phyloP scores from a whole-genome alignment of 2,113 vertebrate genomes.

The Petaurus breviceps region DNA sequence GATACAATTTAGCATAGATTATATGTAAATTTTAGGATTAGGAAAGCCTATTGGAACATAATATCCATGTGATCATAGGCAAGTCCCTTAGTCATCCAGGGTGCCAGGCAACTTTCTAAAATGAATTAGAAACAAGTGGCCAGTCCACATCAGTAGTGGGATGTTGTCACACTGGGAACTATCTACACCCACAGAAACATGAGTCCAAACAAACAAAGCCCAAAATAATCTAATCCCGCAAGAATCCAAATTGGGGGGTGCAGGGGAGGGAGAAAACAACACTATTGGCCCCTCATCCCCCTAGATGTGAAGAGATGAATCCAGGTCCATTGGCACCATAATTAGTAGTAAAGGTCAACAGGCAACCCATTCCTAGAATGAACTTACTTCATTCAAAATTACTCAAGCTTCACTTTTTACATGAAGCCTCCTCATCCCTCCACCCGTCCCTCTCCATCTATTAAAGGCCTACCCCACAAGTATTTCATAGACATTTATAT shows the following conservation, averaged over 20 bases:
- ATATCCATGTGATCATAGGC: neutral
- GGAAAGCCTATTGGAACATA: neutral
- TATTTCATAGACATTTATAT: neutral
- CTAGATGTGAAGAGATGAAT: neutral
- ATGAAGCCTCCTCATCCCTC: neutral
- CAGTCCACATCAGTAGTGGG: neutral
- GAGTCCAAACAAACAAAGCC: neutral
- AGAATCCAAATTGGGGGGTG: neutral
- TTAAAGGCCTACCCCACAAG: neutral
- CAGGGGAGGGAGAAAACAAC: neutral
- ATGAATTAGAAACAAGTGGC: neutral
- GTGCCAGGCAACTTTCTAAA: neutral
- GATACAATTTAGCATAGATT: neutral
- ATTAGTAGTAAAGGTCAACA: neutral
- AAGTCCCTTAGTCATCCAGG: neutral
- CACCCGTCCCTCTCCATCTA: neutral
- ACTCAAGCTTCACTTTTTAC: neutral
- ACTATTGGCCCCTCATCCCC: neutral
- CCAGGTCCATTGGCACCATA: neutral
- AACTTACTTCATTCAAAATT: neutral
- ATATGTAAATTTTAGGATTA: neutral
- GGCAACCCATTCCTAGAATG: neutral
- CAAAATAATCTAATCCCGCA: neutral
- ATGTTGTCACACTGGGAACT: neutral
- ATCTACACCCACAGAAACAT: neutral